Base-by-base conservation (phyloP, 2,113 vertebrate genomes). In the Budorcas taxicolor region DNA sequence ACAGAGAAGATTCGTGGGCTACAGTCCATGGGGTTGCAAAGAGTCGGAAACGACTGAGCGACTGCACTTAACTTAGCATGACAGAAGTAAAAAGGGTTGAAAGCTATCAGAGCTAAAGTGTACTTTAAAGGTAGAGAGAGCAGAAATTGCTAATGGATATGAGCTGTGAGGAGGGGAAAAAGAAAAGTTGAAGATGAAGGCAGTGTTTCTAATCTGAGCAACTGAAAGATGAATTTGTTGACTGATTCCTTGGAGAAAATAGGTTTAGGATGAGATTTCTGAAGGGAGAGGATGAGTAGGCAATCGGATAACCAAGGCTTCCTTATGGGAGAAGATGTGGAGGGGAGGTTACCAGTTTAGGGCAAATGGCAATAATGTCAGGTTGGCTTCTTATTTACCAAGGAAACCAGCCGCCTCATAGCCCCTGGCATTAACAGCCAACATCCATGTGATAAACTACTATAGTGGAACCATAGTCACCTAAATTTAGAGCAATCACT, bases 41-140 rank as follows among this genome's bases (percentile, higher is more conserved):
- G 27, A 60, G 11, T 29, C 0, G 0, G 57, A 58, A 5, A 60
- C 2, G 1, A 60, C 57, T 60, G 57, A 60, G 57, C 2, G 0
- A 58, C 57, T 60, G 13, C 27, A 60, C 57, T 60, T 36, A 74
- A 58, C 25, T 58, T 36, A 74, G 2, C 12, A 21, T 25, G 33
- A 27, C 3, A 27, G 6, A 16, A 23, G 13, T 31, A 14, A 33
- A 76, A 64, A 7, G 29, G 23, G 5, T 7, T 64, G 90, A 45
- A 95, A 64, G 25, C 45, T 45, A 45, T 47, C 87, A 47, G 31
- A 87, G 23, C 19, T n/a, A 12, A 7, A 8, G 47, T n/a, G 3
- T 27, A 55, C 40, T 87, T 76, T 29, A 25, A 83, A 94, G 19
- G 14, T 29, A 40, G 36, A 62, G 16, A 25, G 19, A 89, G 83